A percentile compares a stretch with the other conserved stretches of the same genome.
phyloP scores from a whole-genome alignment of 1,140 invertebrate species.

The Steinernema feltiae region DNA sequence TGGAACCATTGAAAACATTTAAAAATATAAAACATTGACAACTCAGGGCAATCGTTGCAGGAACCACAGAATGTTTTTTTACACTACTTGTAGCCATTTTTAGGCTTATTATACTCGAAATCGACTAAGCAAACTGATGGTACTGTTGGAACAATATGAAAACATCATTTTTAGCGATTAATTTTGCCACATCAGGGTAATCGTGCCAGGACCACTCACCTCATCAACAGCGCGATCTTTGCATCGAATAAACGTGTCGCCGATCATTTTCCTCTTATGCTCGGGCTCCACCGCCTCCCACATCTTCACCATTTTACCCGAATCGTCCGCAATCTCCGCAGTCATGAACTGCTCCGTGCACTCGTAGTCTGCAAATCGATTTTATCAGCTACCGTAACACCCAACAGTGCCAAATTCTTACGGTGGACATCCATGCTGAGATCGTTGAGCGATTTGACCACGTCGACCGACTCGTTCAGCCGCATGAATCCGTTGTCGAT shows the following conservation, averaged over 20 bases:
- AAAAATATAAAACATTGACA: no score
- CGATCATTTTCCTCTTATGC: constrained; percentile 96
- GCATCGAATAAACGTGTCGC: constrained; percentile 83
- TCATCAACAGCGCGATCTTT: constrained; percentile 50
- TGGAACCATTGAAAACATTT: no score
- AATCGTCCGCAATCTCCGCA: constrained; percentile 27
- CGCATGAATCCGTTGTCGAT: constrained; percentile 99
- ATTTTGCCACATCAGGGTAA: no score
- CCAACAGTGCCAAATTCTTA: constrained; percentile 24
- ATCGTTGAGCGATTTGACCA: constrained; percentile 75
- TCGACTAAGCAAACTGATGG: no score
- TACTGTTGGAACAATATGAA: no score
- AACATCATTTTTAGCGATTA: no score
- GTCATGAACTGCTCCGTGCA: constrained; percentile 48
- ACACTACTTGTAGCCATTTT: no score
- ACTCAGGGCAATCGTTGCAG: no score
- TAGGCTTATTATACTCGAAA: no score
- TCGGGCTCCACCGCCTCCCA: constrained; percentile 82
- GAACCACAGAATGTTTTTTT: no score
- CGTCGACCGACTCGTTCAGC: constrained; percentile 79
- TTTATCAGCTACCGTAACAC: constrained; percentile 9
- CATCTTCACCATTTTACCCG: constrained; percentile 64
- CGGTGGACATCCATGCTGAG: constrained; percentile 73
- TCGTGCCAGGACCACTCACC: no score
- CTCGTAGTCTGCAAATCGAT: constrained; percentile 42